phyloP scores from a whole-genome alignment of 2,888 invertebrate species.

The Cheilosia vernalis region DNA sequence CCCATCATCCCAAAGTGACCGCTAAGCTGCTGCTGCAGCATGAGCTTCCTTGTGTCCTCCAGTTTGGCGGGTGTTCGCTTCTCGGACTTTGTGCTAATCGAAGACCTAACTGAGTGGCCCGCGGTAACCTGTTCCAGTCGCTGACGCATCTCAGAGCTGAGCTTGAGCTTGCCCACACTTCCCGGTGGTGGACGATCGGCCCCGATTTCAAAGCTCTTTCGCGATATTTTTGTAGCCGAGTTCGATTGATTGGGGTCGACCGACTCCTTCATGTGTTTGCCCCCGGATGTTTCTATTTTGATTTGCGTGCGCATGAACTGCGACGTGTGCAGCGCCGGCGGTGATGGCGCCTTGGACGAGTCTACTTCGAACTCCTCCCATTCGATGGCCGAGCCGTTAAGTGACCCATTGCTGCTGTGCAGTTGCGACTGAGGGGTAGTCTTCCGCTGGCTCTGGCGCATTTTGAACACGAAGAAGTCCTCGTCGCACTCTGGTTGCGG shows the following conservation, averaged over 20 bases:
- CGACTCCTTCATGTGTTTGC: conserved; percentile 49
- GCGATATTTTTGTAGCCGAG: conserved; percentile 77
- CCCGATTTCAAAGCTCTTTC: conserved; percentile 90
- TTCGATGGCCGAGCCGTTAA: conserved; percentile 86
- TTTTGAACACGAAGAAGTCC: conserved; percentile 94
- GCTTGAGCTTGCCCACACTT: conserved; percentile 94
- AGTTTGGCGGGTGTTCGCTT: conserved; percentile 90
- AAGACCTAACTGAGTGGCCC: conserved; percentile 92
- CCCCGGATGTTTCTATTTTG: conserved; percentile 78
- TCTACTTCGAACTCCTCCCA: conserved; percentile 95
- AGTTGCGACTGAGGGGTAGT: conserved; percentile 88
- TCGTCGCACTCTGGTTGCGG: conserved; percentile 90
- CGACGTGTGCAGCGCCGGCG: conserved; percentile 76
- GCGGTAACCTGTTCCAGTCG: conserved; percentile 94
- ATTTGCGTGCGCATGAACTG: conserved; percentile 79
- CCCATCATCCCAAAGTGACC: conserved; percentile 82
- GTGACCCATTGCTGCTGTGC: conserved; percentile 80
- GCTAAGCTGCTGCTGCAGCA: conserved; percentile 93
- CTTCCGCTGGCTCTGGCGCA: conserved; percentile 91
- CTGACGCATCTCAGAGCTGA: conserved; percentile 96
- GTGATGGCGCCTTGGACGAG: conserved; percentile 80
- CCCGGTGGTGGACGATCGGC: conserved; percentile 92
- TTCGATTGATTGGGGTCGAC: conserved; percentile 29
- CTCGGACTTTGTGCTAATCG: conserved; percentile 89
- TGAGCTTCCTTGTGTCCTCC: conserved; percentile 92